Percentiles rank a stretch among this genome's conserved stretches.
These are phyloP conservation scores for Caenorhabditis sp. DNA, from an alignment of 2,888 invertebrate species.

Conservation along the genomic window DNA sequence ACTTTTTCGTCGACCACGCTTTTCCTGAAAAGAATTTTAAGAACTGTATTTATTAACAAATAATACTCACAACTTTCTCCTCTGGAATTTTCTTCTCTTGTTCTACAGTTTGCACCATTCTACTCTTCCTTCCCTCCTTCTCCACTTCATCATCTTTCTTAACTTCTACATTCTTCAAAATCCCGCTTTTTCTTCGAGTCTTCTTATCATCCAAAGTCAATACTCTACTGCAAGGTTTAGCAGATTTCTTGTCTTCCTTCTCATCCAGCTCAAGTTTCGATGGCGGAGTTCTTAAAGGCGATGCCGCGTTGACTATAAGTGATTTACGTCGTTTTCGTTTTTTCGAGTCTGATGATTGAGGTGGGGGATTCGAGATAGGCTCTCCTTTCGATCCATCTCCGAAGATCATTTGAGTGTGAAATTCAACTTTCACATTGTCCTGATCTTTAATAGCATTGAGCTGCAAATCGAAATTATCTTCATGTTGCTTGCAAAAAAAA, in stretches of 20 bases:
- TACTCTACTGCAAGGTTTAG: constrained; percentile 5
- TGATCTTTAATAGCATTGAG: constrained; percentile 2
- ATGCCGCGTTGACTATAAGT: constrained; percentile 15
- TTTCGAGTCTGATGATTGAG: neutral
- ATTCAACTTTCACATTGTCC: constrained; percentile 1
- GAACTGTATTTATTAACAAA: too few relatives aligned
- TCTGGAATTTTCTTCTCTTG: neutral
- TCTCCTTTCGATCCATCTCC: neutral
- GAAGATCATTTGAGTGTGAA: constrained; percentile 5
- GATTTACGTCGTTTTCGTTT: constrained; percentile 10
- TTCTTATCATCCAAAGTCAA: neutral
- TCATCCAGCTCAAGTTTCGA: constrained; percentile 10
- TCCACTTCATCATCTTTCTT: too few relatives aligned
- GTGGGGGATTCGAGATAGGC: neutral
- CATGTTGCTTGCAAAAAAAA: too few relatives aligned
- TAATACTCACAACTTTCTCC: too few relatives aligned
- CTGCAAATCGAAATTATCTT: neutral
- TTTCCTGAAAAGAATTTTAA: too few relatives aligned
- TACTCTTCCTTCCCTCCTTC: neutral
- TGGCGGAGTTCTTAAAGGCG: constrained; percentile 19
- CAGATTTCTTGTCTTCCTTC: neutral
- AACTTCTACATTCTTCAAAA: neutral
- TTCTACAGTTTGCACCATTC: too few relatives aligned
- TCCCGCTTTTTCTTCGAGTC: neutral
- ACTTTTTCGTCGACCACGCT: constrained; percentile 12